Evolutionary conservation across 2,888 invertebrate species (phyloP), one percentile per base, ranked within the genome.

Genomic region (Agrochola lychnidis): DNA sequence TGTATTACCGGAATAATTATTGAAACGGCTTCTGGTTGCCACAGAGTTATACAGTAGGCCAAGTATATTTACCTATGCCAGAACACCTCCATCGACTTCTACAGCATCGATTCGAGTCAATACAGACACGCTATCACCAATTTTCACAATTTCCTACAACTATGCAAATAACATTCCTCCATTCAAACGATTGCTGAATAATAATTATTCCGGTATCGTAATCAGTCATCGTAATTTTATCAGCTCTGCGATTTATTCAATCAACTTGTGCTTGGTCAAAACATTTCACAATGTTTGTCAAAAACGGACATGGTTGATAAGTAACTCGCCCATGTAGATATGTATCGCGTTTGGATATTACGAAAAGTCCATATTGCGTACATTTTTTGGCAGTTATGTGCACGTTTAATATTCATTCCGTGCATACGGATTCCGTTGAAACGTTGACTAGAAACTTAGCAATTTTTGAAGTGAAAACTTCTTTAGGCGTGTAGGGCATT

Each of bases 281-380:
- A 83, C 73, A 89, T 92, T 92, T 88, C 92, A 88, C 89, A 92
- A 92, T 90, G 83, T 87, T 88, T 81, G 85, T 85, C 87, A 86
- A 90, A 90, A 89, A 88, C 78, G 84, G 77, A 87, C 81, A 83
- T 83, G 85, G 80, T 79, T 89, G 89, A 86, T 88, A 85, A 84
- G 75, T 76, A 72, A 78, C 77, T 84, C 69, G 80, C 78, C 64
- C 75, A 62, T 83, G 87, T 86, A 80, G 88, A 85, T 89, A 81
- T 40, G 70, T 84, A 91, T 91, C 87, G 81, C 81, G 85, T 88
- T 87, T 79, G 62, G 82, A 81, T 85, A 83, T 91, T 88, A 87
- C 90, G 89, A 91, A 88, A 89, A 90, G 64, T 56, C 70, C 69
- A 66, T 74, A 77, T 86, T 88, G 83, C 87, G 78, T 79, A 85